Percentiles rank a stretch among this genome's conserved stretches.
Conservation (phyloP, 1,140 invertebrate genomes). For the Leucophenga varia region DNA sequence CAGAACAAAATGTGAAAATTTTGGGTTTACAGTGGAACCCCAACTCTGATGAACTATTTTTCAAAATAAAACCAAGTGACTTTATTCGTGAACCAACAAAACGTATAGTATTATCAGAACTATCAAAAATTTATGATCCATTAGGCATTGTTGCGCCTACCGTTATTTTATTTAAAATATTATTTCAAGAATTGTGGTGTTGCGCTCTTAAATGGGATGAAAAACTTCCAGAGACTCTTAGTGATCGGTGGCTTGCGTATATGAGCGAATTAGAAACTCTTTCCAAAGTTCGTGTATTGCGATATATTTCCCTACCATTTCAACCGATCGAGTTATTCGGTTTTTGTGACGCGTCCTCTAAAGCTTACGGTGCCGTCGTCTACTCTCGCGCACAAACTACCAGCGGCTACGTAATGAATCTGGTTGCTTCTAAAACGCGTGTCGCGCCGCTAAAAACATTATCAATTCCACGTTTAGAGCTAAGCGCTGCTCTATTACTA, state of each 20-base stretch:
- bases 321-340: not conserved
- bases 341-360: not conserved
- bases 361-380: constrained; percentile 2
- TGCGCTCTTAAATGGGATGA: not conserved
- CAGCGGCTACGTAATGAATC: not conserved
- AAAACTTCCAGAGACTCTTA: not conserved
- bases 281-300: not conserved
- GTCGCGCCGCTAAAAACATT: not conserved
- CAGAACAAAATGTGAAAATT: not conserved
- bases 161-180: not conserved
- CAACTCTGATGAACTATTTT: constrained; percentile 15
- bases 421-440: not conserved
- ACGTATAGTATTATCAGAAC: constrained; percentile 30
- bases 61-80: not conserved
- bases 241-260: not conserved
- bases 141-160: constrained; percentile 41
- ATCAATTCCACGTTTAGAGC: constrained; percentile 1
- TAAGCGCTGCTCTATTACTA: constrained; percentile 5
- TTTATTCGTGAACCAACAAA: constrained; percentile 21
- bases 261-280: not conserved
- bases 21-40: constrained; percentile 42
- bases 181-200: not conserved
- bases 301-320: not conserved
- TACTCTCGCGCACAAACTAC: not conserved
- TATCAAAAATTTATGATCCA: constrained; percentile 42